Conservation (phyloP, 30 jellyfish, hydroid and myxozoan genomes). For the Aurelia coerulea region DNA sequence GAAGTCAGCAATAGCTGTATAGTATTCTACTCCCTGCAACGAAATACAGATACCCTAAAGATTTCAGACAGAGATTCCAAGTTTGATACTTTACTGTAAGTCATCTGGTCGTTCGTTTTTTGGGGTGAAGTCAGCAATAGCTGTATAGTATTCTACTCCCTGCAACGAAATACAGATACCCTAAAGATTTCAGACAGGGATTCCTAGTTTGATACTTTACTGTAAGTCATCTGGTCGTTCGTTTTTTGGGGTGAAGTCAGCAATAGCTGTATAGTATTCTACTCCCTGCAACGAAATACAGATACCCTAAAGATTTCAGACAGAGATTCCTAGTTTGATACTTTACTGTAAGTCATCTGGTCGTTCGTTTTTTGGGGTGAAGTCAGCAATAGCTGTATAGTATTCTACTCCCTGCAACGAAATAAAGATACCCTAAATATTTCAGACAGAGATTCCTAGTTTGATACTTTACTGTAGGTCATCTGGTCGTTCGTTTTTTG, state of each 20-base stretch:
- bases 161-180: neutral
- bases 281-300: slow-evolving; percentile 39
- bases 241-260: slow-evolving; percentile 74
- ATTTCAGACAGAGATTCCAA: no score
- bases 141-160: slow-evolving; percentile 75
- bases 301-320: no score
- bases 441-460: no score
- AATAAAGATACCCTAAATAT: neutral
- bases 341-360: slow-evolving; percentile 67
- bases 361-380: slow-evolving; percentile 57
- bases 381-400: slow-evolving; percentile 80
- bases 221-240: slow-evolving; percentile 60
- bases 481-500: slow-evolving; percentile 53
- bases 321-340: no score
- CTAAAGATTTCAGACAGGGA: no score
- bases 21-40: slow-evolving; percentile 67
- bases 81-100: no score
- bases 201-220: no score
- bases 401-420: slow-evolving; percentile 62
- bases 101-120: slow-evolving; percentile 53
- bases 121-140: slow-evolving; percentile 84
- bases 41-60: neutral
- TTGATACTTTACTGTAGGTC: no score
- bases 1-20: slow-evolving; percentile 80
- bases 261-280: slow-evolving; percentile 73